A percentile compares a stretch with the other conserved stretches of the same genome.
phyloP scores from a whole-genome alignment of 2,113 vertebrate genomes.

The Buteo buteo region DNA sequence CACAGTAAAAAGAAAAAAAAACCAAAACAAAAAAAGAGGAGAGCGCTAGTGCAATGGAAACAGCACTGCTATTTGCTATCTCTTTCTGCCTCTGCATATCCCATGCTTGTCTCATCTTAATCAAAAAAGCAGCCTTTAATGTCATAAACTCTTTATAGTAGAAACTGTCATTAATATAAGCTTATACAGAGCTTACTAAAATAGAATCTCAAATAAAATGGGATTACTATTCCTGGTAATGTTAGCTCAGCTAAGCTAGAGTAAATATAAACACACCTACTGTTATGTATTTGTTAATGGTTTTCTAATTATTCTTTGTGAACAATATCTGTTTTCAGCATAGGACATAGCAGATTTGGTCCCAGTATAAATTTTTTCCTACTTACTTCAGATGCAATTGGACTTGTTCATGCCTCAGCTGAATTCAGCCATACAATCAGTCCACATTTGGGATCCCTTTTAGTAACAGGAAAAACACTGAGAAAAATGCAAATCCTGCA shows the following conservation, averaged over 20 bases:
- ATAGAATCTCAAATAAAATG: slow-evolving; percentile 16
- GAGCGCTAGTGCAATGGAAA: neutral
- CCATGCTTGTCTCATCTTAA: neutral
- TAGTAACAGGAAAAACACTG: neutral
- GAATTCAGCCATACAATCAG: neutral
- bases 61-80: neutral
- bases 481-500: neutral
- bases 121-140: neutral
- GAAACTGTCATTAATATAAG: neutral
- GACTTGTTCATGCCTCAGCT: neutral
- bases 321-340: neutral
- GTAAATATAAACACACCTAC: slow-evolving; percentile 10
- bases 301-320: slow-evolving; percentile 23
- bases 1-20: neutral
- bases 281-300: neutral
- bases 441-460: neutral
- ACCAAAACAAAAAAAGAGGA: neutral
- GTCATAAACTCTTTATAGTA: neutral
- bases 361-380: neutral
- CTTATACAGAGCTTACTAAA: neutral
- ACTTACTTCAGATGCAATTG: neutral
- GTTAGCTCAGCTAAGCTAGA: neutral
- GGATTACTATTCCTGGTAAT: neutral
- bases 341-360: neutral
- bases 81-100: neutral